Conservation (phyloP, 2,113 vertebrate species). For the Fregetta grallaria region DNA sequence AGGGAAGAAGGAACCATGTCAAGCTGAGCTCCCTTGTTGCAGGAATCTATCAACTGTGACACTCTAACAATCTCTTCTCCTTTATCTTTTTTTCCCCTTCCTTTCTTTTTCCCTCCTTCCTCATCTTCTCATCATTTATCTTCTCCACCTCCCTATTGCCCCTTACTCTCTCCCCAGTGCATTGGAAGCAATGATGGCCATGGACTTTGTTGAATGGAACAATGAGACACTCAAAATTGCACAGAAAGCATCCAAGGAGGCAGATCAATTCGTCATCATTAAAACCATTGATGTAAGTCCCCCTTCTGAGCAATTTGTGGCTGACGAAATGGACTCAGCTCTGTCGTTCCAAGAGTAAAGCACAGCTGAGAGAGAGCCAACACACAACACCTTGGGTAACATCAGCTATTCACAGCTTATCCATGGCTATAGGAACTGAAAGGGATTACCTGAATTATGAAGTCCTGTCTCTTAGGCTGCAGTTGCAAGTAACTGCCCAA, state of each 20-base stretch:
- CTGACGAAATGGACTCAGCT: background rate
- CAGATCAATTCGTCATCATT: constrained; percentile 48
- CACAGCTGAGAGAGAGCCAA: background rate
- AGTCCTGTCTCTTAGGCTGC: background rate
- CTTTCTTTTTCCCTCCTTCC: background rate
- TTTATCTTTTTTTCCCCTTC: background rate
- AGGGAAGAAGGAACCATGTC: background rate
- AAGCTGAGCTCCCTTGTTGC: background rate
- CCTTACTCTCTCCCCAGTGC: background rate
- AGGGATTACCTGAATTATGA: background rate
- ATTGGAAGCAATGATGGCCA: constrained; percentile 55
- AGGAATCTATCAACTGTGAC: background rate
- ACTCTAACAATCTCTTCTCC: background rate
- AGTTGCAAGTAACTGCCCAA: background rate
- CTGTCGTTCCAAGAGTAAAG: background rate
- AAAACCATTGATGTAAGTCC: constrained; percentile 59
- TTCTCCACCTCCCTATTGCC: background rate
- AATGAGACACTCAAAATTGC: constrained; percentile 53
- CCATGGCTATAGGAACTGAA: background rate
- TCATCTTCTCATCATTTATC: background rate
- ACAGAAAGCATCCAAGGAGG: constrained; percentile 62
- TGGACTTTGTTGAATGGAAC: constrained; percentile 63
- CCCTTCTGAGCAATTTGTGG: background rate
- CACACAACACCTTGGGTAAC: background rate
- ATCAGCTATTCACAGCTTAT: background rate